These are phyloP conservation scores for Dendrocopos noguchii DNA, from an alignment of 2,113 vertebrate genomes.

Conservation along the genomic window DNA sequence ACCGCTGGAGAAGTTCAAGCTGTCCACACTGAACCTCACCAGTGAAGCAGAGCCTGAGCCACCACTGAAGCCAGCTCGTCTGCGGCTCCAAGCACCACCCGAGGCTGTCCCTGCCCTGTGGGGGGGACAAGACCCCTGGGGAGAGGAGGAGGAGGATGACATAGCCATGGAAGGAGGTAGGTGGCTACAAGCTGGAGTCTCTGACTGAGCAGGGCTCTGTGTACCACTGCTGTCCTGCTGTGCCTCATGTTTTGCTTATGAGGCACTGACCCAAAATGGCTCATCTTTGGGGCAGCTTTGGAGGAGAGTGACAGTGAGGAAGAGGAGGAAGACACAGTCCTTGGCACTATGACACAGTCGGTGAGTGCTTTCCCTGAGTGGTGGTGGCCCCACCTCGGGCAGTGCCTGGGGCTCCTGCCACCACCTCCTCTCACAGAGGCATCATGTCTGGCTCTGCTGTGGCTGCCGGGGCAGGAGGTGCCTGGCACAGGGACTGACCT, in stretches of 20 bases:
- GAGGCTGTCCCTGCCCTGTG: neutral
- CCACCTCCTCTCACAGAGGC: neutral
- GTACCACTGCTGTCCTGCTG: neutral
- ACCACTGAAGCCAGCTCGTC: neutral
- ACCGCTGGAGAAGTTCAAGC: slow-evolving; percentile 75
- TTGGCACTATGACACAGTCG: neutral
- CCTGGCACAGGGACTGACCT: neutral
- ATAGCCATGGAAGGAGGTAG: neutral
- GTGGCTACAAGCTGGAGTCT: neutral
- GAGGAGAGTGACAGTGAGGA: slow-evolving; percentile 23
- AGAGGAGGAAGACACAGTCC: slow-evolving; percentile 5
- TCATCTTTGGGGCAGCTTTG: neutral
- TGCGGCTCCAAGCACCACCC: neutral
- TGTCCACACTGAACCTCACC: slow-evolving; percentile 82
- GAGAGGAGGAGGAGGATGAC: neutral
- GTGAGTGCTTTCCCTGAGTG: slow-evolving; percentile 15
- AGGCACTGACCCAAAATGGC: neutral
- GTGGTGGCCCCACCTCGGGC: neutral
- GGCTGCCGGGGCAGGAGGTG: neutral
- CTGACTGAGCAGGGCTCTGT: neutral
- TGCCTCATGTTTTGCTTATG: neutral
- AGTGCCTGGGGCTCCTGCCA: neutral
- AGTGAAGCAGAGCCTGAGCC: slow-evolving; percentile 63
- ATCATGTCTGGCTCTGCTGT: neutral
- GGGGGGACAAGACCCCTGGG: neutral